phyloP scores from a whole-genome alignment of 1,140 invertebrate genomes.

The Sesamia nonagrioides region DNA sequence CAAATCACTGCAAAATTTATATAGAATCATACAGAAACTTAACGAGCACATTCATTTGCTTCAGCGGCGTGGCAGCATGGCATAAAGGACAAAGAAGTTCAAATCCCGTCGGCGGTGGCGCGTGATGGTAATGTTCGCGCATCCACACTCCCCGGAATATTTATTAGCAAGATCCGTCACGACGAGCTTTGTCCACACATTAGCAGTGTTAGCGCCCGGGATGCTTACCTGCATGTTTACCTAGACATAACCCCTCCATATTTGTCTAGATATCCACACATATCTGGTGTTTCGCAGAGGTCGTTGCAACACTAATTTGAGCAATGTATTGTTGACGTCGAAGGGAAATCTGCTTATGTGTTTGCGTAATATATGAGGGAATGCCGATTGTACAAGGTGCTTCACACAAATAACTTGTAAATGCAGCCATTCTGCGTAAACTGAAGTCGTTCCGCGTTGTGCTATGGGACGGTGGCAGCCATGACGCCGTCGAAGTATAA shows the following conservation, averaged over 20 bases:
- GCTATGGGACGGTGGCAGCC: conserved; percentile 23
- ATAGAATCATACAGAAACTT: not conserved
- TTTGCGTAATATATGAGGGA: conserved; percentile 71
- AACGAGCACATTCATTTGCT: not conserved
- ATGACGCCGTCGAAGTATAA: not conserved
- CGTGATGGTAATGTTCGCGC: conserved; percentile 54
- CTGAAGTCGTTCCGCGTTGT: conserved; percentile 10
- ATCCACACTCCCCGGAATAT: conserved; percentile 80
- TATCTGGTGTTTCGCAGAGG: conserved; percentile 70
- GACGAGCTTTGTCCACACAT: conserved; percentile 83
- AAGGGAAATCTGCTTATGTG: conserved; percentile 76
- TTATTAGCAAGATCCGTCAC: conserved; percentile 84
- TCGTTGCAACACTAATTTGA: conserved; percentile 78
- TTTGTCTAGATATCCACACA: conserved; percentile 81
- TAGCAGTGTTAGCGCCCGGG: conserved; percentile 83
- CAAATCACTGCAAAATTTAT: not conserved
- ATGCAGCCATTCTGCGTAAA: conserved; percentile 48
- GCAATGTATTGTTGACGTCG: conserved; percentile 74
- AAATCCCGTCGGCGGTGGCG: conserved; percentile 12
- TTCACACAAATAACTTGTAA: conserved; percentile 65
- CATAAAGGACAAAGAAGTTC: conserved; percentile 39
- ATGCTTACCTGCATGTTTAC: conserved; percentile 78
- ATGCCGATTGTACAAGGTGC: conserved; percentile 67
- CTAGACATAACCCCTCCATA: conserved; percentile 69
- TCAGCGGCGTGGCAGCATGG: not conserved